Base-by-base conservation (phyloP, 2,888 invertebrate genomes). In the Myopa testacea region DNA sequence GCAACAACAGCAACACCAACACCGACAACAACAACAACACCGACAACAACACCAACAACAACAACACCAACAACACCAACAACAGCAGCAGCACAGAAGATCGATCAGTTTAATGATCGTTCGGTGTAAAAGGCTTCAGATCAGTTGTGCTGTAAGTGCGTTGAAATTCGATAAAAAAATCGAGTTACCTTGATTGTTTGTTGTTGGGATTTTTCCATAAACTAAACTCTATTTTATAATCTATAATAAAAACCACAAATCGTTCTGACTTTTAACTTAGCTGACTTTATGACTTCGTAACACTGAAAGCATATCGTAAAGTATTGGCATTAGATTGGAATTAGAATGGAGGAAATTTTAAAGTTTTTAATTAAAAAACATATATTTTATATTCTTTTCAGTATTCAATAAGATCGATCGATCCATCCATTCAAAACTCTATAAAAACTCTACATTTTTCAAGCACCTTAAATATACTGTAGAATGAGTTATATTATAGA, bases 21-120 rank as follows among this genome's bases (percentile, higher is more conserved):
- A 76, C 70, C 67, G 26, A 40, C 45, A 62, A 10, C 38, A 26
- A 10, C 37, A 52, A 69, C 60, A 45, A 60, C 60, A 76, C 70
- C 60, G 71, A 19, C 45, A 76, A 77, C 16, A 75, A 76, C 74
- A 78, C 37, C 26, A 16, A 63, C 62, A 50, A 14, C 67, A 34
- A 45, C 45, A 62, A 10, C 38, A 26, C 7, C 37, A 52, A 69
- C 69, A 52, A 55, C 12, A 67, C 50, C 67, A 37, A 45, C 50
- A 63, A 6, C 40, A 37, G 38, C 45, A 55, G 70, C 70, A 52
- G 38, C 55, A 75, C 70, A 75, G 40, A 77, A 78, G 68, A 78
- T 50, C 67, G 37, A 76, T 76, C 67, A 79, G 75, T 79, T 76
- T 79, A 77, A 68, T 80, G 78, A 78, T 77, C 79, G 79, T 52